Conservation (phyloP, 2,797 vertebrate genomes). For the Ctenosaura bakeri region DNA sequence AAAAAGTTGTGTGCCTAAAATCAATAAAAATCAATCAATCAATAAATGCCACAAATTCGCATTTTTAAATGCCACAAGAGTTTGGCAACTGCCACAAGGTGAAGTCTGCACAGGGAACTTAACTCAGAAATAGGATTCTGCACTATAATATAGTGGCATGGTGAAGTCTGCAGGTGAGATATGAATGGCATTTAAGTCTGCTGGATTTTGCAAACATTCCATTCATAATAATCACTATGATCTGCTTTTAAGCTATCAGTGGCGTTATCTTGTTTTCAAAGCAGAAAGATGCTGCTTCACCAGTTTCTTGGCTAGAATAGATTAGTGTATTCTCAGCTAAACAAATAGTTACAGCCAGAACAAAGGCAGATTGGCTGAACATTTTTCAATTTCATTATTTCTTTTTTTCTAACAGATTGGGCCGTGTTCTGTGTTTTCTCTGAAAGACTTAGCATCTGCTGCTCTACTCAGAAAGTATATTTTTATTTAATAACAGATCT, state of each 20-base stretch:
- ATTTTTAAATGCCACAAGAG: not conserved
- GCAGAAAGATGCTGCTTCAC: slow-evolving; percentile 41
- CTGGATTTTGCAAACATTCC: slow-evolving; percentile 39
- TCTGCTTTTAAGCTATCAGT: slow-evolving; percentile 45
- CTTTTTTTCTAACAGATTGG: slow-evolving; percentile 13
- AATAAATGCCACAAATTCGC: not conserved
- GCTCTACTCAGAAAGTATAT: not conserved
- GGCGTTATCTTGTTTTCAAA: not conserved
- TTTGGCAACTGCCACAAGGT: not conserved
- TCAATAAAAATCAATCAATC: too few relatives aligned
- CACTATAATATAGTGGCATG: not conserved
- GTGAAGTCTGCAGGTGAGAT: not conserved
- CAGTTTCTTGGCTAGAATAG: slow-evolving; percentile 15
- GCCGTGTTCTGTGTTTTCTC: slow-evolving; percentile 25
- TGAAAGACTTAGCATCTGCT: slow-evolving; percentile 36
- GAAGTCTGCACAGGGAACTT: not conserved
- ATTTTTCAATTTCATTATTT: slow-evolving; percentile 29
- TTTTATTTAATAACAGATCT: slow-evolving; percentile 46
- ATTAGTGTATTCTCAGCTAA: not conserved
- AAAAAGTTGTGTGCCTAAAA: too few relatives aligned
- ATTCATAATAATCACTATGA: slow-evolving; percentile 31
- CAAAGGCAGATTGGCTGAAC: slow-evolving; percentile 37
- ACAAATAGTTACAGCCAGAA: slow-evolving; percentile 39
- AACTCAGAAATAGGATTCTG: not conserved
- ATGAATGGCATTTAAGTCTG: slow-evolving; percentile 27